Evolutionary conservation across 2,113 vertebrate species (phyloP).

Genomic region (Xyliphius kryptos): DNA sequence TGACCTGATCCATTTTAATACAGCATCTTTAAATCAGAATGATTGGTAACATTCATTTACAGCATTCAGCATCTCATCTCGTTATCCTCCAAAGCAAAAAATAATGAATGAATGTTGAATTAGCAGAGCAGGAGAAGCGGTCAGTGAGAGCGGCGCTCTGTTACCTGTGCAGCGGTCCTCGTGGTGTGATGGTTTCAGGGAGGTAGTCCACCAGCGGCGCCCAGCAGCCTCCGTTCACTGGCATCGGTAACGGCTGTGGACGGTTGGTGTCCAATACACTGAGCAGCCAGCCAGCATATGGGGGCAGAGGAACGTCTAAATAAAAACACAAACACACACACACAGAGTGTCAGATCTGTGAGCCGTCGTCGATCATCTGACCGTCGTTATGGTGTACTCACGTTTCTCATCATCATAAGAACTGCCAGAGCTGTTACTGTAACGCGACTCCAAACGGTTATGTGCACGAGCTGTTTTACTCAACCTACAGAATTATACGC

Average conservation of each 20-base stretch:
- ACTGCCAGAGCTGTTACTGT: constrained; percentile 97
- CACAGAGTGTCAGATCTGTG: no score
- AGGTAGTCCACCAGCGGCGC: constrained; percentile 95
- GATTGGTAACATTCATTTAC: no score
- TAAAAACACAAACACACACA: constrained; percentile 3
- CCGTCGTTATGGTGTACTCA: constrained; percentile 56
- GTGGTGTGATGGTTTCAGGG: constrained; percentile 90
- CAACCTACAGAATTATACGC: constrained; percentile 61
- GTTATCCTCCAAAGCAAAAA: no score
- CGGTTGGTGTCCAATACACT: constrained; percentile 85
- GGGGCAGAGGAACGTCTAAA: constrained; percentile 85
- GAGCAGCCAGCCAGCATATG: constrained; percentile 89
- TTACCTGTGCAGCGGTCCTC: constrained; percentile 90
- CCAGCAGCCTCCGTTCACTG: constrained; percentile 93
- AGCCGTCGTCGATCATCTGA: no score
- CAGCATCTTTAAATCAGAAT: no score
- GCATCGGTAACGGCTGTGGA: constrained; percentile 92
- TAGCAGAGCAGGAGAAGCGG: no score
- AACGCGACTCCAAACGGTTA: constrained; percentile 92
- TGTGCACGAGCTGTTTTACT: constrained; percentile 84
- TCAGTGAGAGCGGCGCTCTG: neutral
- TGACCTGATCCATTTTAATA: no score
- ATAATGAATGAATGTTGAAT: no score
- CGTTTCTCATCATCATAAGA: constrained; percentile 97
- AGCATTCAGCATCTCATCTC: no score